phyloP scores from a whole-genome alignment of 2,888 invertebrate species.

The Callinectes sapidus region DNA sequence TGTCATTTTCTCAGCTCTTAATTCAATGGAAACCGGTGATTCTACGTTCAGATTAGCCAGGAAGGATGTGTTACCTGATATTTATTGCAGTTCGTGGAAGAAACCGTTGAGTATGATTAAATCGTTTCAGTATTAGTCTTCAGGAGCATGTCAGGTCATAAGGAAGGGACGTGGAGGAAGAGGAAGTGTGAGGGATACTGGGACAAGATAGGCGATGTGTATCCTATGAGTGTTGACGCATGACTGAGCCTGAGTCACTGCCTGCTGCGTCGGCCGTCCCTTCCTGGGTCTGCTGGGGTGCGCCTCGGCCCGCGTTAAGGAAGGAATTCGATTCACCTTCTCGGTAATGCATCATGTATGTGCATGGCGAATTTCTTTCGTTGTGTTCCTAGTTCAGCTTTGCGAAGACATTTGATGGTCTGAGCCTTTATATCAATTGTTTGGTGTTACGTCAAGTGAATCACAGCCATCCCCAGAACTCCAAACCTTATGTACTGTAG shows the following conservation, averaged over 20 bases:
- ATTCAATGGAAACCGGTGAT: neutral
- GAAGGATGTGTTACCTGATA: neutral
- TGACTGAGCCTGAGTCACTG: neutral
- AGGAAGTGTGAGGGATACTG: neutral
- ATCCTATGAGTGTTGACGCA: neutral
- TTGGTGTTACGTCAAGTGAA: neutral
- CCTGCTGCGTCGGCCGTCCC: neutral
- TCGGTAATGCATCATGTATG: neutral
- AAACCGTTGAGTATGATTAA: neutral
- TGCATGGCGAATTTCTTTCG: neutral
- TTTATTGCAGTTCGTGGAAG: neutral
- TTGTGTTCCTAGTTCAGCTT: neutral
- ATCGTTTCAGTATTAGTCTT: neutral
- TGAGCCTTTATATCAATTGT: neutral
- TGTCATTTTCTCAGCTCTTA: neutral
- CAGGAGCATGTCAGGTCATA: neutral
- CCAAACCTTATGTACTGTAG: neutral
- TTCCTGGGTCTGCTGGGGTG: neutral
- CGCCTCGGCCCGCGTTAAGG: neutral
- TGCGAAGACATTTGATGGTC: neutral
- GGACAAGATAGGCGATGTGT: neutral
- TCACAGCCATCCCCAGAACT: neutral
- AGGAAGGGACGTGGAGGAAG: neutral
- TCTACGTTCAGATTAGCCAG: neutral
- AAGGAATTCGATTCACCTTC: neutral